Evolutionary conservation across 2,113 vertebrate species (phyloP).

Genomic region (Gavialis gangeticus): DNA sequence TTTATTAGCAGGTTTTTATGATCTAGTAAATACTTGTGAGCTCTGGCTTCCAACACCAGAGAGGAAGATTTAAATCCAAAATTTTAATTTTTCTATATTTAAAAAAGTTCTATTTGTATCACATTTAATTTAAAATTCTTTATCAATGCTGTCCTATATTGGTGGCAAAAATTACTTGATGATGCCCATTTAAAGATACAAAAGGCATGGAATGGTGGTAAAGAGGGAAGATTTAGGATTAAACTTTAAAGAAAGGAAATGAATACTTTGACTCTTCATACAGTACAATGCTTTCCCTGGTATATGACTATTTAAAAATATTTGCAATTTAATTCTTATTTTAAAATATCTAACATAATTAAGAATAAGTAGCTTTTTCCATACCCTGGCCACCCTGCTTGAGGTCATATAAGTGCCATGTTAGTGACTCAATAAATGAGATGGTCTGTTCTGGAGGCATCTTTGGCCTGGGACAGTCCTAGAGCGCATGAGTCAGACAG

Average conservation of each 20-base stretch:
- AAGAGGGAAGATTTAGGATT: not conserved
- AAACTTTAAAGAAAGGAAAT: not conserved
- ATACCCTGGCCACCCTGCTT: not conserved
- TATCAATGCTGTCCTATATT: not conserved
- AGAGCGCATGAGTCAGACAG: not conserved
- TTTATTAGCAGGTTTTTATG: not conserved
- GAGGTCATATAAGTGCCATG: not conserved
- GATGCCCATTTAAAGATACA: not conserved
- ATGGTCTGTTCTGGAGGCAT: not conserved
- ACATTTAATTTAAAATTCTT: not conserved
- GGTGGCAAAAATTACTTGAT: not conserved
- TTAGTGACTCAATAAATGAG: not conserved
- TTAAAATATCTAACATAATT: not conserved
- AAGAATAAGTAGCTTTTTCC: not conserved
- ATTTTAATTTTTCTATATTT: not conserved
- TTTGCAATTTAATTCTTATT: not conserved
- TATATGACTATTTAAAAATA: not conserved
- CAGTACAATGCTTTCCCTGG: not conserved
- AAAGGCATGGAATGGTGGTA: not conserved
- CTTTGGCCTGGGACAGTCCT: not conserved
- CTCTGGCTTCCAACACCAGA: conserved; percentile 12
- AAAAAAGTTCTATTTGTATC: not conserved
- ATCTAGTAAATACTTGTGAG: not conserved
- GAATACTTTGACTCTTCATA: not conserved
- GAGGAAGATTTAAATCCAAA: not conserved